Evolutionary conservation across 2,113 vertebrate genomes (phyloP), one percentile per base, ranked within the genome.

Genomic region (Neoarius graeffei): DNA sequence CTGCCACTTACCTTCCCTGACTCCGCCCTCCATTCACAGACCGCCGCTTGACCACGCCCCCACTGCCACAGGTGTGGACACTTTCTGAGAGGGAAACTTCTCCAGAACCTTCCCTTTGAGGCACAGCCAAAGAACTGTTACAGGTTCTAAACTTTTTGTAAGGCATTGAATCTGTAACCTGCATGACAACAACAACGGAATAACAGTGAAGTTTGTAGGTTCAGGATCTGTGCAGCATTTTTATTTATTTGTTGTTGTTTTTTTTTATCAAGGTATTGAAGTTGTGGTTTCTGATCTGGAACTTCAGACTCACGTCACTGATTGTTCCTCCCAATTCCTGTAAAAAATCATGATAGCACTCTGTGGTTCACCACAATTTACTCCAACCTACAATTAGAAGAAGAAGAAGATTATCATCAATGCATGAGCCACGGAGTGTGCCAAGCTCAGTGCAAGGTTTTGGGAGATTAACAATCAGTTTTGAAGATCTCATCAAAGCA

Each of bases 291-390:
- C 48, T 54, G 48, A 77, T 52, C 74, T 77, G 19, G 57, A 60
- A 59, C 30, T 25, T 59, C 30, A 50, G 13, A 64, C 52, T 42
- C 62, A n/a, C 4, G 0, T 67, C 62, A 52, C 62, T 30, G 20
- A n/a, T 48, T 52, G 48, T 67, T 64, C 60, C 6, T 62, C 23
- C 14, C 4, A 25, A 59, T 83, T 83, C 59, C 14, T 84, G 42
- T n/a, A 23, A 84, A 42, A 84, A 30, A 79, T 52, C 52, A 52
- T 1, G 23, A 52, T 54, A 69, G 60, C 25, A 10, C 82, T 5
- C 15, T 69, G 64, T 54, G 48, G 82, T 48, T 64, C 62, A 84
- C 62, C 82, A 54, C 62, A 69, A 52, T 69, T 67, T 69, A 67
- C 82, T 84, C 62, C 35, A 84, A 52, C 25, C 62, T 84, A 25